Percentiles rank a stretch among this genome's conserved stretches.
These are phyloP conservation scores for Corythaixoides concolor DNA, from an alignment of 2,113 vertebrate genomes.

Conservation along the genomic window DNA sequence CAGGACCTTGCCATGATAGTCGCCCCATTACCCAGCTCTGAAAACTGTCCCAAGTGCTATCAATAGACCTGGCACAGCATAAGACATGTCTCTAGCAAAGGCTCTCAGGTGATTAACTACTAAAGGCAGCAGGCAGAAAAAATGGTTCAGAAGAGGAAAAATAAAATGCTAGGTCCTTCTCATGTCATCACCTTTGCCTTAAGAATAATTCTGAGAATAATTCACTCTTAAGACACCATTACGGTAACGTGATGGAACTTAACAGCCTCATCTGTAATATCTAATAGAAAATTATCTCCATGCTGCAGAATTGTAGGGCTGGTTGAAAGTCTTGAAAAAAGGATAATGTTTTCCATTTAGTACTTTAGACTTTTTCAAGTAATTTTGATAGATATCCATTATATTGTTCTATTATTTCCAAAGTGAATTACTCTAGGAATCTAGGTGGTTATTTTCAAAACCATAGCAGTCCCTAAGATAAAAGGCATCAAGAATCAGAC, in stretches of 20 bases:
- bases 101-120: neutral
- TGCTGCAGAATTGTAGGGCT: neutral
- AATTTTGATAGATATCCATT: neutral
- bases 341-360: constrained; percentile 10
- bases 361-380: neutral
- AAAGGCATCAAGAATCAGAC: neutral
- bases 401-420: neutral
- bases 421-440: neutral
- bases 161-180: neutral
- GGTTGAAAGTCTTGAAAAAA: neutral
- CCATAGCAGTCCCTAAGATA: neutral
- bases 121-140: neutral
- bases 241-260: neutral
- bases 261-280: neutral
- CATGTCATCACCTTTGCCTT: neutral
- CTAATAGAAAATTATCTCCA: neutral
- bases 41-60: neutral
- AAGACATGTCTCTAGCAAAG: neutral
- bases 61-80: neutral
- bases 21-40: neutral
- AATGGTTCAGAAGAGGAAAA: neutral
- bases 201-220: constrained; percentile 20
- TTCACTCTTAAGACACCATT: neutral
- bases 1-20: neutral
- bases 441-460: constrained; percentile 14